Evolutionary conservation across 2,797 vertebrate genomes (phyloP), one percentile per base, ranked within the genome.

Genomic region (Danio albolineatus): DNA sequence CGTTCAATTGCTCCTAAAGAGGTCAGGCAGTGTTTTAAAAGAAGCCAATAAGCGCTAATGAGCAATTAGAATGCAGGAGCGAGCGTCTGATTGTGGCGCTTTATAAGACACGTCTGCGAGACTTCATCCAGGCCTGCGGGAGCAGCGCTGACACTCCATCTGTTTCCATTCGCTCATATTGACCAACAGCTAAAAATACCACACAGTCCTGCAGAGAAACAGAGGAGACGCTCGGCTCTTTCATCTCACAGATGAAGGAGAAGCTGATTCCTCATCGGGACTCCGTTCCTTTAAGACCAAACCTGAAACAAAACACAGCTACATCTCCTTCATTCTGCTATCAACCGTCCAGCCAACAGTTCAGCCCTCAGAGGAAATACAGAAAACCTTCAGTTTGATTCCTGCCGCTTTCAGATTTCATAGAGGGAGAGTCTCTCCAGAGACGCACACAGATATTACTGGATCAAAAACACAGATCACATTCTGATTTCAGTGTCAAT

Each of bases 11-110:
- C 43, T 60, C 79, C 44, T 61, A 66, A 82, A 79, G 59, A 67
- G 79, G 71, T 81, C 83, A 75, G 54, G 17, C 70, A 66, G 53
- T 61, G 12, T 38, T 65, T 79, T 79, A 79, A 41, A n/a, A 73
- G 72, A 79, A 60, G 38, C 76, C 75, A 75, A 84, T 84, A 81
- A 82, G 54, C 7, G 13, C 70, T 72, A 73, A 82, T 66, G 66
- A 76, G 59, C 74, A 74, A 57, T 76, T 44, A 76, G 28, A 75
- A 60, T 36, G 65, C 54, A 70, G 67, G 13, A 59, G 54, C 28
- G 19, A 60, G 57, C 57, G 53, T 51, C 41, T 60, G 49, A 75
- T 28, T 65, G 73, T 57, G 64, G 46, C 36, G 73, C 21, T 51
- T 77, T 41, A 66, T 76, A 76, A 83, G 60, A 62, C 38, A 16